phyloP scores from a whole-genome alignment of 2,797 vertebrate genomes.

The Girardinus metallicus region DNA sequence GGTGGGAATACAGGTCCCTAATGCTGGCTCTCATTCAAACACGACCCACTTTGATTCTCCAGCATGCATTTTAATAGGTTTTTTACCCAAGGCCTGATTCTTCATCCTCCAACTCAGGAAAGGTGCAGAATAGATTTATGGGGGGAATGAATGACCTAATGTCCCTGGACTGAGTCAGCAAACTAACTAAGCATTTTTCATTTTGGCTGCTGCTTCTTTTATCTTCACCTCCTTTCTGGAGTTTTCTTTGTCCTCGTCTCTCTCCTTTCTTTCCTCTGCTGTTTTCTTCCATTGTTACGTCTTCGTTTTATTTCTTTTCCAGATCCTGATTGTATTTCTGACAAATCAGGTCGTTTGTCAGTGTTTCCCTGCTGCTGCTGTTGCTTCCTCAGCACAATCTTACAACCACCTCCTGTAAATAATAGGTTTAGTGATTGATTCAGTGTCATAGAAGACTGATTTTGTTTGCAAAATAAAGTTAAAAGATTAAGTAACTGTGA shows the following conservation, averaged over 20 bases:
- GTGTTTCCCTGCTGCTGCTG: not conserved
- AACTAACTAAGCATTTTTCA: constrained; percentile 43
- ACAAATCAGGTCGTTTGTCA: constrained; percentile 15
- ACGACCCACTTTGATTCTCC: constrained; percentile 38
- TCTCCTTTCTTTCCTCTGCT: not conserved
- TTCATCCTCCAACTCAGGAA: not conserved
- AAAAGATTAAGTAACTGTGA: constrained; percentile 3
- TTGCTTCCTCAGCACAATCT: constrained; percentile 20
- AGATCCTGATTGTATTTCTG: not conserved
- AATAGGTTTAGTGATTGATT: not conserved
- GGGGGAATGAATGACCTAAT: constrained; percentile 43
- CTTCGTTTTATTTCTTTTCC: not conserved
- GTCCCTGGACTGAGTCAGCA: constrained; percentile 50
- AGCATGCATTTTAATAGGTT: constrained; percentile 49
- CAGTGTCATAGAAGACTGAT: not conserved
- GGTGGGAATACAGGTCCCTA: constrained; percentile 25
- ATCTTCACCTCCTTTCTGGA: not conserved
- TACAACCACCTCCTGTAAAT: not conserved
- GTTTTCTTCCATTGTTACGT: not conserved
- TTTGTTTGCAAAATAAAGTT: not conserved
- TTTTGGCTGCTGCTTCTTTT: constrained; percentile 13
- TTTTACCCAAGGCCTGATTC: constrained; percentile 43
- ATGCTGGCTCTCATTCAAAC: constrained; percentile 46
- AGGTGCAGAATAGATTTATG: constrained; percentile 36
- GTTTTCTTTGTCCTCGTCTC: not conserved